phyloP scores from a whole-genome alignment of 2,113 vertebrate species.

The Mungos mungo region DNA sequence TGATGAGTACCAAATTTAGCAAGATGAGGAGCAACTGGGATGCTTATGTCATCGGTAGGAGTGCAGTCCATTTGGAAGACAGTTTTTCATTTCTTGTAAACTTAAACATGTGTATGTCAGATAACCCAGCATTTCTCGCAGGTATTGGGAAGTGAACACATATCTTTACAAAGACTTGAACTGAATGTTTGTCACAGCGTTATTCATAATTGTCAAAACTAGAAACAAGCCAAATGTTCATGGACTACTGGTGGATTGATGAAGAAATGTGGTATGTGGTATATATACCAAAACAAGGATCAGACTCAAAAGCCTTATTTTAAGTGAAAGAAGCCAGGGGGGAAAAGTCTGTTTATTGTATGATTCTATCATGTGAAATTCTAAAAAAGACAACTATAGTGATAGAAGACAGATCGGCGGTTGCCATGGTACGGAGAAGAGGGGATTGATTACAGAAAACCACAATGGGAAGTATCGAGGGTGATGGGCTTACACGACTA shows the following conservation, averaged over 20 bases:
- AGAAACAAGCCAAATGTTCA: background rate
- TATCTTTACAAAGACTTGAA: background rate
- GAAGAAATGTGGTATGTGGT: background rate
- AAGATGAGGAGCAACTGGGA: background rate
- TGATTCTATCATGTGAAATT: background rate
- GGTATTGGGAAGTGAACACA: background rate
- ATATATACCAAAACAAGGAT: background rate
- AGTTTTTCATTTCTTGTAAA: conserved; percentile 22
- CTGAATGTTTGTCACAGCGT: background rate
- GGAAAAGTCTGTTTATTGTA: background rate
- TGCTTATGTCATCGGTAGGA: background rate
- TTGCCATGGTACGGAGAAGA: background rate
- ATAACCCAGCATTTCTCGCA: background rate
- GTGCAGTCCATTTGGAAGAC: conserved; percentile 12
- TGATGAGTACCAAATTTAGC: background rate
- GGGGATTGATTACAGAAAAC: background rate
- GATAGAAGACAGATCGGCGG: background rate
- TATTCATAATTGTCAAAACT: background rate
- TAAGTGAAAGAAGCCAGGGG: background rate
- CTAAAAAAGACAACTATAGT: background rate
- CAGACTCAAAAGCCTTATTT: background rate
- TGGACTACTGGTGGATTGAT: background rate
- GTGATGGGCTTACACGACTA: background rate
- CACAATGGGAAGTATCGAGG: background rate
- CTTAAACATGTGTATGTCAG: background rate